Evolutionary conservation across 2,113 vertebrate species (phyloP), one percentile per base, ranked within the genome.

Genomic region (Chelonoidis abingdonii): DNA sequence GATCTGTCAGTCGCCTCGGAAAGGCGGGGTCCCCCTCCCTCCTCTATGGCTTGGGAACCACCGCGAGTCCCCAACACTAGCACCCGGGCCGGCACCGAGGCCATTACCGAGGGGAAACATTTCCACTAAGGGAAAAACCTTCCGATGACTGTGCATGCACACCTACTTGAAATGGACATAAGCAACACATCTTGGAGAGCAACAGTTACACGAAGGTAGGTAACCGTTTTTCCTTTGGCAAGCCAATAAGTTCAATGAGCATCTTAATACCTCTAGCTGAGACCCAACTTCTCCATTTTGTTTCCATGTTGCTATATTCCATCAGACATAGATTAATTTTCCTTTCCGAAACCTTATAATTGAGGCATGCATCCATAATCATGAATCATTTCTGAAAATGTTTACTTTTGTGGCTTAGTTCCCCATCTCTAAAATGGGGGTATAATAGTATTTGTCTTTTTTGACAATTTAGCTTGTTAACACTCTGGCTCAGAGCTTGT

Each of bases 301-400:
- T 94, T 83, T 78, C 19, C 14, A 35, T 79, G 29, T 10, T 54
- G 41, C 10, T 80, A 5, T 54, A 24, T 79, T 65, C 52, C 80
- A 21, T 87, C 38, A 57, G 44, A 83, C 50, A 8, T 16, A 57
- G 11, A 1, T 2, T 0, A 1, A 3, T 89, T 65, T 93, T 75
- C 47, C 3, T 78, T 89, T 72, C 38, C 25, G 35, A 89, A 44
- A 1, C 2, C 2, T 81, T 52, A 35, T 78, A 29, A 53, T 57
- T 6, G 38, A 89, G 21, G 59, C 59, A 65, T 35, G 59, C 31
- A 65, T 35, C 31, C 5, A 38, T 50, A 31, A 16, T 80, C 12
- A 10, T 56, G 25, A 44, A 16, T 38, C 0, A 80, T 16, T 50
- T 50, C 27, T 0, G 49, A 6, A 65, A 8, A 38, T 4, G 10